phyloP scores from a whole-genome alignment of 2,797 vertebrate genomes.

The Phylloscopus collybita region DNA sequence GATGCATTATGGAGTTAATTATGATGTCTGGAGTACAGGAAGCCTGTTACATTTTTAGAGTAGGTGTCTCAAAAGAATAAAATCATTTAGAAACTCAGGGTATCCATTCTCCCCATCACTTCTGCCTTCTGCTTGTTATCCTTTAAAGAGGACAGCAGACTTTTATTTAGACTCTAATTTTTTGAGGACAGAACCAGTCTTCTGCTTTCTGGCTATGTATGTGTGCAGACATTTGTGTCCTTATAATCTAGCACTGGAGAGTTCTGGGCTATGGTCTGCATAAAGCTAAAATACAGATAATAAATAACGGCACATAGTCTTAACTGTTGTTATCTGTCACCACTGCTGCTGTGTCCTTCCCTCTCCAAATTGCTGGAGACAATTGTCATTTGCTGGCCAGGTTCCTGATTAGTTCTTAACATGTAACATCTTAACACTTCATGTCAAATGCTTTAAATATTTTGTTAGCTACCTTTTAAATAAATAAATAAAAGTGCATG shows the following conservation, averaged over 20 bases:
- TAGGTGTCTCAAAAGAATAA: background rate
- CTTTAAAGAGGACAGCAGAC: background rate
- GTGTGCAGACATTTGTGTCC: background rate
- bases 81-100: background rate
- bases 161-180: background rate
- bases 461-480: background rate
- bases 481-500: background rate
- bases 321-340: background rate
- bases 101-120: background rate
- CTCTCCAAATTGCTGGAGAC: background rate
- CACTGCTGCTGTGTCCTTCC: background rate
- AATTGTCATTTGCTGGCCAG: background rate
- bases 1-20: background rate
- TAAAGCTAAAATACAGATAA: background rate
- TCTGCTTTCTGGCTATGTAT: background rate
- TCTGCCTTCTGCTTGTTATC: background rate
- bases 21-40: background rate
- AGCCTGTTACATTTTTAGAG: background rate
- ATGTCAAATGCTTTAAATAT: background rate
- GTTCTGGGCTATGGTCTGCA: background rate
- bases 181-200: background rate
- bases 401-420: background rate
- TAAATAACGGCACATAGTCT: background rate
- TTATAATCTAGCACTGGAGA: background rate
- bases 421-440: background rate